Percentiles rank a stretch among this genome's conserved stretches.
Conservation (phyloP, 2,797 vertebrate species). For the Diplodus puntazzo region DNA sequence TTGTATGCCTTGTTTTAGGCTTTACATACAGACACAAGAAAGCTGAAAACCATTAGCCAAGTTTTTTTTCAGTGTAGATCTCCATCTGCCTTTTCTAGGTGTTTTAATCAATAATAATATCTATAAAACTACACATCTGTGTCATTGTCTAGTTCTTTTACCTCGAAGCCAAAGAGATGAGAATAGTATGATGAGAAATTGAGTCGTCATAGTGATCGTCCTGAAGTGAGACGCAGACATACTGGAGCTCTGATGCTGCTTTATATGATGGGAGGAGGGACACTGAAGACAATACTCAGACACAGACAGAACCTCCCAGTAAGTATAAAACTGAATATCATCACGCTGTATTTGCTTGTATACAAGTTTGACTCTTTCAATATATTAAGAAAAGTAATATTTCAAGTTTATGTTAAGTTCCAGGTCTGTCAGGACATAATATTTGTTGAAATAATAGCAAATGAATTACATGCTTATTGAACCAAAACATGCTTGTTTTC, state of each 20-base stretch:
- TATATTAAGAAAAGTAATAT: no score
- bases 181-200: slow-evolving; percentile 3
- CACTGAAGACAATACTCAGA: neutral
- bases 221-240: neutral
- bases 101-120: neutral
- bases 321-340: no score
- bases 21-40: neutral
- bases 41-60: neutral
- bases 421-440: no score
- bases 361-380: no score
- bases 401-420: no score
- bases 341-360: no score
- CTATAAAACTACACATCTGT: neutral
- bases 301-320: slow-evolving; percentile 35
- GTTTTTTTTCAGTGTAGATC: neutral
- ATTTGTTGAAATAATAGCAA: no score
- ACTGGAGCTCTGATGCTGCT: slow-evolving; percentile 14
- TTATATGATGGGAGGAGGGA: neutral
- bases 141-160: neutral
- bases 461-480: no score
- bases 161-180: slow-evolving; percentile 31
- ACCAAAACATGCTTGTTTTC: no score
- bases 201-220: slow-evolving; percentile 12
- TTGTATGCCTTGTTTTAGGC: neutral
- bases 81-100: neutral